Conservation (phyloP, 2,113 vertebrate genomes). For the Mormyrus lacerda region DNA sequence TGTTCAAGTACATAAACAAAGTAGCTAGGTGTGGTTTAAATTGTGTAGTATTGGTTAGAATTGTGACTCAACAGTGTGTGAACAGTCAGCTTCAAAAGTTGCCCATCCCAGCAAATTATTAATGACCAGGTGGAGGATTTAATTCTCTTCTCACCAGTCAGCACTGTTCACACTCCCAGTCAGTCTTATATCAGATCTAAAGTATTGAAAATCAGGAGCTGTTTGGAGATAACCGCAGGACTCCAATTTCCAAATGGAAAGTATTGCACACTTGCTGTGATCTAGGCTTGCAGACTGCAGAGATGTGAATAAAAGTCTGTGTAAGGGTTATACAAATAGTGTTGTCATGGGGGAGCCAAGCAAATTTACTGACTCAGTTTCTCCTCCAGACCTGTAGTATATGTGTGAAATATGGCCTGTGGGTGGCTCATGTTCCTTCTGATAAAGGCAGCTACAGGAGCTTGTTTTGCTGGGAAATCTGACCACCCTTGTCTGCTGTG, state of each 20-base stretch:
- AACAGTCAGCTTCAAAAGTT: neutral
- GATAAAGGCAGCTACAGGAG: slow-evolving; percentile 25
- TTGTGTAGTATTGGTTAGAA: neutral
- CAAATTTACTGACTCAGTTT: slow-evolving; percentile 6
- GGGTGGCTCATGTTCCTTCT: slow-evolving; percentile 34
- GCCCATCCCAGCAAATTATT: neutral
- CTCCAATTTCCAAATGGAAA: neutral
- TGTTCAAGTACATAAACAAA: neutral
- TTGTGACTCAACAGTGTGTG: neutral
- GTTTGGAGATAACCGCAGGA: slow-evolving; percentile 15
- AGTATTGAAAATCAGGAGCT: neutral
- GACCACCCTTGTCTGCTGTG: slow-evolving; percentile 22
- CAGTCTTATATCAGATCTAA: neutral
- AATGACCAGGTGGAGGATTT: neutral
- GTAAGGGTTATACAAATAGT: slow-evolving; percentile 54
- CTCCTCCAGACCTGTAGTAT: slow-evolving; percentile 13
- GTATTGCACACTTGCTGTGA: slow-evolving; percentile 37
- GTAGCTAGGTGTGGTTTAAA: neutral
- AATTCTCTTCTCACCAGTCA: neutral
- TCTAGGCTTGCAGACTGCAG: slow-evolving; percentile 31
- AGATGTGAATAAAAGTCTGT: slow-evolving; percentile 53
- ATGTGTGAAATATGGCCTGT: slow-evolving; percentile 55
- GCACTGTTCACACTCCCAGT: neutral
- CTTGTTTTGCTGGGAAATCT: slow-evolving; percentile 36
- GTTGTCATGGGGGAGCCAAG: neutral